Percentiles rank a stretch among this genome's conserved stretches.
Evolutionary conservation across 1,140 invertebrate species (phyloP).

Genomic region (Polyergus mexicanus): DNA sequence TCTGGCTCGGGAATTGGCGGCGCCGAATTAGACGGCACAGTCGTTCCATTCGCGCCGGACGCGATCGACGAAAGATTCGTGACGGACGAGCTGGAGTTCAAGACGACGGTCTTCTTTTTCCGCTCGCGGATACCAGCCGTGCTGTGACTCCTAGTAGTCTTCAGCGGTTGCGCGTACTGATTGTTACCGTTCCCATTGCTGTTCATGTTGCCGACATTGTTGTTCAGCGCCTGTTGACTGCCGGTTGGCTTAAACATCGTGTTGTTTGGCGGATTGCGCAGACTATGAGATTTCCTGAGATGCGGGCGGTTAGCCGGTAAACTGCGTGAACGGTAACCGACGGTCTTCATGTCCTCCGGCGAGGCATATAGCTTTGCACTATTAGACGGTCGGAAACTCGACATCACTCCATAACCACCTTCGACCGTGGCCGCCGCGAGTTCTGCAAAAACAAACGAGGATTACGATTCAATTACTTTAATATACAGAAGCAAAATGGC

Average conservation of each 20-base stretch:
- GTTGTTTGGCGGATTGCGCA: constrained; percentile 86
- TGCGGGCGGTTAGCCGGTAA: constrained; percentile 87
- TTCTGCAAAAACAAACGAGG: constrained; percentile 72
- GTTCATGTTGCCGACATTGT: constrained; percentile 60
- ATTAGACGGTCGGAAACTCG: constrained; percentile 94
- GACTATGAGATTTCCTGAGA: constrained; percentile 89
- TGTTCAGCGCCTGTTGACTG: constrained; percentile 64
- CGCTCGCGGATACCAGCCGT: constrained; percentile 85
- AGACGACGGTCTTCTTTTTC: constrained; percentile 83
- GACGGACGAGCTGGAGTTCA: constrained; percentile 81
- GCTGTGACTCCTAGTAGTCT: constrained; percentile 88
- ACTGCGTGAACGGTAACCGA: constrained; percentile 91
- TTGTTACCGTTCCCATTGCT: constrained; percentile 83
- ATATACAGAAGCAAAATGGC: neutral
- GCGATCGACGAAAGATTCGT: constrained; percentile 79
- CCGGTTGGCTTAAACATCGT: constrained; percentile 81
- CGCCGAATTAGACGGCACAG: constrained; percentile 78
- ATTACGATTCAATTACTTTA: neutral
- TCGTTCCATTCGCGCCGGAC: constrained; percentile 58
- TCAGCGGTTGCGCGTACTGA: constrained; percentile 90
- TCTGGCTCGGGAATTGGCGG: constrained; percentile 96
- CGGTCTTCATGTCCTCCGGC: constrained; percentile 93
- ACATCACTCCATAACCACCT: constrained; percentile 88
- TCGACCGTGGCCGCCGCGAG: constrained; percentile 83
- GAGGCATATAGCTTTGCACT: constrained; percentile 95